Evolutionary conservation across 2,797 vertebrate species (phyloP).

Genomic region (Channa striata): DNA sequence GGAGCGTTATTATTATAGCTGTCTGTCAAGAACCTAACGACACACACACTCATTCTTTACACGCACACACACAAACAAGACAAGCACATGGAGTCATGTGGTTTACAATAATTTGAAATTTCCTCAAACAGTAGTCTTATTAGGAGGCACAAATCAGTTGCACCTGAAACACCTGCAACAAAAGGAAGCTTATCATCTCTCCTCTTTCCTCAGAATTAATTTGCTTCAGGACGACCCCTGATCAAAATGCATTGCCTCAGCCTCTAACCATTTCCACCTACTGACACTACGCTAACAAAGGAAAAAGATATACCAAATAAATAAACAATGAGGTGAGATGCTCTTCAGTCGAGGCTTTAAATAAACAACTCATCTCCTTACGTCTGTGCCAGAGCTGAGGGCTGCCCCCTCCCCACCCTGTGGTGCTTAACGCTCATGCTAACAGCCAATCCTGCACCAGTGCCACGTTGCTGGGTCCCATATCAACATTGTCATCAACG

Average conservation of each 20-base stretch:
- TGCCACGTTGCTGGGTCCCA: slow-evolving; percentile 74
- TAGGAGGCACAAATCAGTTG: slow-evolving; percentile 71
- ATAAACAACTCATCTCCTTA: slow-evolving; percentile 82
- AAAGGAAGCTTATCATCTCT: slow-evolving; percentile 67
- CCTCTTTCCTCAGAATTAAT: slow-evolving; percentile 55
- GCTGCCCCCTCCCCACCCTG: slow-evolving; percentile 53
- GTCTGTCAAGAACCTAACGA: slow-evolving; percentile 56
- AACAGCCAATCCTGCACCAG: slow-evolving; percentile 84
- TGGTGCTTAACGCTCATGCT: slow-evolving; percentile 86
- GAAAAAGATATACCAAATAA: slow-evolving; percentile 62
- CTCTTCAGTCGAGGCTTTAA: slow-evolving; percentile 77
- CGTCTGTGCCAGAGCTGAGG: slow-evolving; percentile 52
- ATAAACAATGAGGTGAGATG: slow-evolving; percentile 75
- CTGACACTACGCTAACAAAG: slow-evolving; percentile 71
- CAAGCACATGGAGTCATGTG: slow-evolving; percentile 19
- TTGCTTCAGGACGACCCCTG: slow-evolving; percentile 61
- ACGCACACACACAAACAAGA: slow-evolving; percentile 7
- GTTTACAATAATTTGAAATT: slow-evolving; percentile 71
- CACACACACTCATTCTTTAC: neutral
- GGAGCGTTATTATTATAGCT: slow-evolving; percentile 48
- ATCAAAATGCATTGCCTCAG: slow-evolving; percentile 80
- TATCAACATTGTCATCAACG: slow-evolving; percentile 93
- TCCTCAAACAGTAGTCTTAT: slow-evolving; percentile 73
- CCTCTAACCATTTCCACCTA: slow-evolving; percentile 63
- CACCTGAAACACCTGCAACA: slow-evolving; percentile 74